Evolutionary conservation across 2,888 invertebrate species (phyloP).

Genomic region (Polydrusus tereticollis): DNA sequence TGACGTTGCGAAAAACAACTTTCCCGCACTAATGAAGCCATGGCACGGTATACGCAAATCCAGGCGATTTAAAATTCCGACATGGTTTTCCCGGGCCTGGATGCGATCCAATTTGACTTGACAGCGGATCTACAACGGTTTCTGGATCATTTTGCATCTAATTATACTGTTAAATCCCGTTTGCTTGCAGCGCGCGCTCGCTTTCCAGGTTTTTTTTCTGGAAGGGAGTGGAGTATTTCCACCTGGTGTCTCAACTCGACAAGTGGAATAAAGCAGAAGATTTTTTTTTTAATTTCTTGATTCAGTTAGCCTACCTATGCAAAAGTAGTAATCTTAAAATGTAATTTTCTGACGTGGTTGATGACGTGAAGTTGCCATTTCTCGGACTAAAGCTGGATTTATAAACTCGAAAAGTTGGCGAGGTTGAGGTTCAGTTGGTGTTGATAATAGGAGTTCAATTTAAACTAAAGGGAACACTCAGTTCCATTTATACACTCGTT

Average conservation of each 20-base stretch:
- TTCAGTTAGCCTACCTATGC: no score
- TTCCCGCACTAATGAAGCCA: not conserved
- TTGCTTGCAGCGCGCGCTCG: constrained; percentile 41
- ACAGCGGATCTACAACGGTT: constrained; percentile 46
- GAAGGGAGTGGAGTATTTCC: constrained; percentile 2
- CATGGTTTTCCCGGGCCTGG: constrained; percentile 54
- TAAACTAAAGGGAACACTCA: no score
- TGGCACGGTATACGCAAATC: constrained; percentile 37
- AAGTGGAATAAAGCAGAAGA: no score
- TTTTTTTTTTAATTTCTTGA: no score
- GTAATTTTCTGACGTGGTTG: no score
- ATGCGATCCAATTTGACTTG: constrained; percentile 51
- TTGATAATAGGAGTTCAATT: no score
- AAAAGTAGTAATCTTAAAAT: no score
- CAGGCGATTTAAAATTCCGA: constrained; percentile 50
- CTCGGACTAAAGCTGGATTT: no score
- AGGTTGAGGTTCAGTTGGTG: no score
- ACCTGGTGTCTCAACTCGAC: constrained; percentile 2
- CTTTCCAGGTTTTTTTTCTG: constrained; percentile 24
- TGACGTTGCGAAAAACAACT: constrained; percentile 6
- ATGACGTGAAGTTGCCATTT: no score
- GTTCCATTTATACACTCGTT: no score
- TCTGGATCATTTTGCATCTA: constrained; percentile 53
- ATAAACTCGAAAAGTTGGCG: no score
- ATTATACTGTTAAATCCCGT: constrained; percentile 51